phyloP scores from a whole-genome alignment of 2,888 invertebrate genomes.

The Arctia plantaginis region DNA sequence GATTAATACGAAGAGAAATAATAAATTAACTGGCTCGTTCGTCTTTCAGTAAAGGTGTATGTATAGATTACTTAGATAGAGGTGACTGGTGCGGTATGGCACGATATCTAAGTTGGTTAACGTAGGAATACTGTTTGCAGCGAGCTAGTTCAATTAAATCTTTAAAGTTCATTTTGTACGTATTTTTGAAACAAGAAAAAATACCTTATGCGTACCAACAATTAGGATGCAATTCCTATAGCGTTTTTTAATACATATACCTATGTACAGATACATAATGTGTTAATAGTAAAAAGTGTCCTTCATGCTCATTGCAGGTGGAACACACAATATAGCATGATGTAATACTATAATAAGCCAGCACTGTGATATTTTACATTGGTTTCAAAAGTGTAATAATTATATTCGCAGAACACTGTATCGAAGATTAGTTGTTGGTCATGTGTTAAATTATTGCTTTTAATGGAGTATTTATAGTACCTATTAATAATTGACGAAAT shows the following conservation, averaged over 20 bases:
- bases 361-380: conserved; percentile 8
- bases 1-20: conserved; percentile 32
- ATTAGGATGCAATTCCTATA: conserved; percentile 26
- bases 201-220: conserved; percentile 8
- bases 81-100: conserved; percentile 56
- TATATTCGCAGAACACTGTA: background rate
- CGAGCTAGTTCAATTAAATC: conserved; percentile 16
- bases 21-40: conserved; percentile 36
- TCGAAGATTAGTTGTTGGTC: background rate
- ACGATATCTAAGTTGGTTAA: conserved; percentile 43
- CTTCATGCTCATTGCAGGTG: conserved; percentile 39
- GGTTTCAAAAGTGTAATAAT: conserved; percentile 35
- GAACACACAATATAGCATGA: conserved; percentile 55
- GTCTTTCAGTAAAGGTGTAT: conserved; percentile 26
- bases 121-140: conserved; percentile 42
- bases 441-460: background rate
- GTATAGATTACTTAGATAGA: conserved; percentile 34
- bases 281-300: conserved; percentile 48
- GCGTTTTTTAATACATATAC: background rate
- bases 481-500: background rate
- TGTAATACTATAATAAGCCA: conserved; percentile 46
- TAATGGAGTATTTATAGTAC: background rate
- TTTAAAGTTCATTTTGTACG: conserved; percentile 19
- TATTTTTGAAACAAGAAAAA: conserved; percentile 14
- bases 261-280: conserved; percentile 19